Evolutionary conservation across 2,888 invertebrate genomes (phyloP), one percentile per base, ranked within the genome.

Genomic region (Lasioglossum morio): DNA sequence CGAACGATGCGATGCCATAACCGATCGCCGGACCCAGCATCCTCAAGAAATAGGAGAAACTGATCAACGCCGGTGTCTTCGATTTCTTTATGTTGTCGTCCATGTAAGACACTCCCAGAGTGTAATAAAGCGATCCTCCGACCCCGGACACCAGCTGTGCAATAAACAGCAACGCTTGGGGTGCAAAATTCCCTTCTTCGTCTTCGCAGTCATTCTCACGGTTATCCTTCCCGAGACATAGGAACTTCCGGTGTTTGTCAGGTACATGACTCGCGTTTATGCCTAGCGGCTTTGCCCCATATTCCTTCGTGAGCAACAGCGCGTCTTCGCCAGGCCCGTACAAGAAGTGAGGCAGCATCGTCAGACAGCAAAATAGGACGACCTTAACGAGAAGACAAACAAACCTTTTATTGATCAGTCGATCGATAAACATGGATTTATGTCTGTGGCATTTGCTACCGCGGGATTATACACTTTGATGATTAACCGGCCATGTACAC

Each of bases 21-120:
- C 97, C 97, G 23, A 97, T 95, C 0, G 97, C 97, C 1, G 97
- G 97, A 14, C 97, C 97, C 92, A 97, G 91, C 96, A 97, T 97
- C 74, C 97, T 95, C 87, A 97, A 94, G 91, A 97, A 97, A 90
- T 97, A 97, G 0, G 97, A 97, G 77, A 97, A 96, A 95, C 97
- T 97, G 84, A 97, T 96, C 66, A 97, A 94, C 3, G 96, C 96
- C n/a, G 97, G 97, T 1, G 97, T 97, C 92, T 97, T 97, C 5
- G 97, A 97, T 92, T 97, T 97, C 91, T 97, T 97, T n/a, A 97
- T 97, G 92, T 97, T 97, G 92, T 97, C 97, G 92, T 97, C 97
- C 97, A 97, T 97, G 92, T 97, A 97, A 2, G 97, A 96, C 0
- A 97, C 96, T 4, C 97, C 97, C 23, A 97, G 95, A 0, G 97